A percentile compares a stretch with the other conserved stretches of the same genome.
These are phyloP conservation scores for Hemicrepidius hirtus DNA, from an alignment of 2,888 invertebrate species.

Conservation along the genomic window DNA sequence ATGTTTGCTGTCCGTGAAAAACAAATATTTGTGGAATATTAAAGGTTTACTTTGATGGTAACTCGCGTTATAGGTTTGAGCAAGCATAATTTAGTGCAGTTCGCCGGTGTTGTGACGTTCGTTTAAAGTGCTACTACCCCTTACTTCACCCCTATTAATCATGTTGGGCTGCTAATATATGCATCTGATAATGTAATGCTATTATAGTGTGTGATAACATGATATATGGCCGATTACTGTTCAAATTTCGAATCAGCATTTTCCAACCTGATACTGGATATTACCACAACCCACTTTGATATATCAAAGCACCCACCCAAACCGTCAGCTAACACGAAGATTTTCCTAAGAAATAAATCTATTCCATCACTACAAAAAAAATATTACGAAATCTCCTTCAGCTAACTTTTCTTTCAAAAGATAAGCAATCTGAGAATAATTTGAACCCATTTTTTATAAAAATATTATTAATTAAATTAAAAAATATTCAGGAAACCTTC, in stretches of 20 bases:
- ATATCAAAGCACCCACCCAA: neutral
- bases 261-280: conserved; percentile 37
- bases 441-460: too few relatives aligned
- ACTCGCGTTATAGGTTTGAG: conserved; percentile 13
- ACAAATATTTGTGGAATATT: conserved; percentile 44
- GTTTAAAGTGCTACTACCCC: conserved; percentile 29
- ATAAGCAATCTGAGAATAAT: too few relatives aligned
- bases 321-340: conserved; percentile 23
- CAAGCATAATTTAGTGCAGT: conserved; percentile 27
- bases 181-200: conserved; percentile 51
- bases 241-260: conserved; percentile 49
- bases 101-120: conserved; percentile 23
- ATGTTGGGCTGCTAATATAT: conserved; percentile 47
- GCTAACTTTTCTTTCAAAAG: too few relatives aligned
- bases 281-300: conserved; percentile 25
- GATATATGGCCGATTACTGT: conserved; percentile 50
- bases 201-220: conserved; percentile 50
- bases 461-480: too few relatives aligned
- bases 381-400: too few relatives aligned
- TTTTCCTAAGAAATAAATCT: neutral
- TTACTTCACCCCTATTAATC: conserved; percentile 46
- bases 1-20: conserved; percentile 42
- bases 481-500: too few relatives aligned
- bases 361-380: too few relatives aligned
- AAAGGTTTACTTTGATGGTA: conserved; percentile 41